Conservation (phyloP, 2,797 vertebrate genomes). For the Tapera naevia region DNA sequence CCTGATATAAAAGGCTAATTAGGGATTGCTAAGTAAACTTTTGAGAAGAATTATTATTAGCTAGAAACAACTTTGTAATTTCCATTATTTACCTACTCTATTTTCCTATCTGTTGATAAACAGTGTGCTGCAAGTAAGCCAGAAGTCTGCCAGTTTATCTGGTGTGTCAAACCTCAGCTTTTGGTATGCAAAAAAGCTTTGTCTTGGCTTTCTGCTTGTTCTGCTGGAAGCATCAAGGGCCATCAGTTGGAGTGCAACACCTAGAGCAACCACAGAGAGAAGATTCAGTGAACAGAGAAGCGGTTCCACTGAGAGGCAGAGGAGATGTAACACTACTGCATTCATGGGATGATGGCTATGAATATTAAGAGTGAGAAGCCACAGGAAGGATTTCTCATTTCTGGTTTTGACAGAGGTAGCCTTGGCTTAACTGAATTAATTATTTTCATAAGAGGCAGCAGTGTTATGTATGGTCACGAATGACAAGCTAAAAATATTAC, state of each 20-base stretch:
- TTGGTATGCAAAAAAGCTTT: neutral
- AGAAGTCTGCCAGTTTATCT: neutral
- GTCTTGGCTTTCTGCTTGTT: neutral
- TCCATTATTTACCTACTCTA: neutral
- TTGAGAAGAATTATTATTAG: neutral
- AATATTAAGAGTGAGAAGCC: neutral
- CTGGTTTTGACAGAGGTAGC: neutral
- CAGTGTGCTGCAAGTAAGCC: neutral
- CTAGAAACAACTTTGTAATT: neutral
- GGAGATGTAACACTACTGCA: neutral
- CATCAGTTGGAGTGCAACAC: accelerated
- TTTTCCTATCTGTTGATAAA: neutral
- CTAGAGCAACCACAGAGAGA: neutral
- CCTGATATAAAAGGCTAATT: neutral
- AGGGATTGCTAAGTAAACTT: neutral
- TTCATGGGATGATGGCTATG: neutral
- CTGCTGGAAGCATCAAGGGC: neutral
- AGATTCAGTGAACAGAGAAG: neutral
- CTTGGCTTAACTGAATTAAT: neutral
- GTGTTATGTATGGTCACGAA: neutral
- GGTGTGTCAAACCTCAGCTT: neutral
- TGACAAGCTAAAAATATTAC: neutral
- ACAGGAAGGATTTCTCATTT: neutral
- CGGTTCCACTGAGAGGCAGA: neutral
- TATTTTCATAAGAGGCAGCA: neutral